phyloP scores from a whole-genome alignment of 2,113 vertebrate species.

The Pao palembangensis region DNA sequence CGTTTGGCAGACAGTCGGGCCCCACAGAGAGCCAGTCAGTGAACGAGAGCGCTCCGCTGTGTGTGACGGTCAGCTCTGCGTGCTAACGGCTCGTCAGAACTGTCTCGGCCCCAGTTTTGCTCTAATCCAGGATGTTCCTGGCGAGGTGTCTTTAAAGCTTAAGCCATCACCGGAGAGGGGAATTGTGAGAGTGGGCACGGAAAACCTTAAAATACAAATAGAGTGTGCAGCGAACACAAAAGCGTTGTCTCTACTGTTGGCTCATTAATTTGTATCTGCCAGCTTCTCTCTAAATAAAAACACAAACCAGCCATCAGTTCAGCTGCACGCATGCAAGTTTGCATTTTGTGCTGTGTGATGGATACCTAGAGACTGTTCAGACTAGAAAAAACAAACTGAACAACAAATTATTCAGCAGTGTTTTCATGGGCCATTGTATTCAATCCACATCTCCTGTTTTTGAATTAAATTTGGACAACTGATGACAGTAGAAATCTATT shows the following conservation, averaged over 20 bases:
- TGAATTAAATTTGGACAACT: neutral
- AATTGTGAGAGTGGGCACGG: slow-evolving; percentile 20
- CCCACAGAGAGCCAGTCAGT: slow-evolving; percentile 25
- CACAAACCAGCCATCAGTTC: slow-evolving; percentile 41
- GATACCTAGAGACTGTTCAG: slow-evolving; percentile 10
- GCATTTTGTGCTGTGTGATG: slow-evolving; percentile 24
- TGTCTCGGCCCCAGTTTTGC: slow-evolving; percentile 41
- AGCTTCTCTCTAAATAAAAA: slow-evolving; percentile 35
- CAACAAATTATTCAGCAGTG: no score
- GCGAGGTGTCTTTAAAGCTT: slow-evolving; percentile 36
- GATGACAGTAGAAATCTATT: neutral
- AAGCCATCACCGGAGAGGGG: slow-evolving; percentile 46
- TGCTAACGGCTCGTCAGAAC: slow-evolving; percentile 36
- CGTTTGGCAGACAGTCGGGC: slow-evolving; percentile 45
- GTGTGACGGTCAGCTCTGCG: slow-evolving; percentile 18
- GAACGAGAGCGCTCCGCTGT: slow-evolving; percentile 20
- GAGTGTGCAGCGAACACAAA: slow-evolving; percentile 53
- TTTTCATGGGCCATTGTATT: no score
- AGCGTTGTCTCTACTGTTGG: slow-evolving; percentile 52
- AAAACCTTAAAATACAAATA: slow-evolving; percentile 54
- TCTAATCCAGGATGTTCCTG: slow-evolving; percentile 56
- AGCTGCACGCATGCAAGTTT: slow-evolving; percentile 54
- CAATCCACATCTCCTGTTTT: no score
- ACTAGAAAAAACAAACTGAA: slow-evolving; percentile 13
- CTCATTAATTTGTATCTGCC: slow-evolving; percentile 44